Conservation (phyloP, 2,888 invertebrate genomes). For the Synergus japonicus region DNA sequence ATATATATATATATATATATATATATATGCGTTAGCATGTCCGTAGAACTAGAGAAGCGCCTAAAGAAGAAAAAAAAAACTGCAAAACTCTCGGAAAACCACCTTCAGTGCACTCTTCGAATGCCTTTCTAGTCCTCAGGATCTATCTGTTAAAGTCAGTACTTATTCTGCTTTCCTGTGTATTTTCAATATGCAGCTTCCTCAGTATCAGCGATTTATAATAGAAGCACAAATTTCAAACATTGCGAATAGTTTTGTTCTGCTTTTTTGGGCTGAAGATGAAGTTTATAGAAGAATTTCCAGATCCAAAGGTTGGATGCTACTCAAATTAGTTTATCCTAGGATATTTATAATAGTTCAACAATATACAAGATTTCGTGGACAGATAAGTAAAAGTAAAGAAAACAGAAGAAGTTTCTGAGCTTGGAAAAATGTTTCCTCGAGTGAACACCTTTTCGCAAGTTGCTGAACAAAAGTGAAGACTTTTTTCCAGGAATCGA, state of each 20-base stretch:
- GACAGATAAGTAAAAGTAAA: no score
- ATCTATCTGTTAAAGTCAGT: slow-evolving; percentile 2
- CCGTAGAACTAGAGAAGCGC: background rate
- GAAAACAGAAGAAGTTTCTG: background rate
- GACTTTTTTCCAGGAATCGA: background rate
- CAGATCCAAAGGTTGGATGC: slow-evolving; percentile 26
- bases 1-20: no score
- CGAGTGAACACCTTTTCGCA: slow-evolving; percentile 9
- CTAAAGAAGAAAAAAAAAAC: background rate
- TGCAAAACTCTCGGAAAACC: background rate
- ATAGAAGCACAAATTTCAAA: background rate
- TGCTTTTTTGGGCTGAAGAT: no score
- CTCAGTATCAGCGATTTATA: background rate
- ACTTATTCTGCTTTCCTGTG: slow-evolving; percentile 25
- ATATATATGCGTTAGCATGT: slow-evolving; percentile 10
- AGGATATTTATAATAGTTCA: no score
- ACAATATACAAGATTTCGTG: no score
- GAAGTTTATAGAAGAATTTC: slow-evolving; percentile 29
- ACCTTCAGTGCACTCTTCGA: slow-evolving; percentile 14
- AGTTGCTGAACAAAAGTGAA: background rate
- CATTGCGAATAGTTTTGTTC: no score
- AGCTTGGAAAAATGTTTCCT: slow-evolving; percentile 38
- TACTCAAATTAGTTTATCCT: no score
- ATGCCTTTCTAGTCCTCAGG: background rate
- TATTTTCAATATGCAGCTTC: background rate